Evolutionary conservation across 2,797 vertebrate species (phyloP), one percentile per base, ranked within the genome.

Genomic region (Tangara arthus): DNA sequence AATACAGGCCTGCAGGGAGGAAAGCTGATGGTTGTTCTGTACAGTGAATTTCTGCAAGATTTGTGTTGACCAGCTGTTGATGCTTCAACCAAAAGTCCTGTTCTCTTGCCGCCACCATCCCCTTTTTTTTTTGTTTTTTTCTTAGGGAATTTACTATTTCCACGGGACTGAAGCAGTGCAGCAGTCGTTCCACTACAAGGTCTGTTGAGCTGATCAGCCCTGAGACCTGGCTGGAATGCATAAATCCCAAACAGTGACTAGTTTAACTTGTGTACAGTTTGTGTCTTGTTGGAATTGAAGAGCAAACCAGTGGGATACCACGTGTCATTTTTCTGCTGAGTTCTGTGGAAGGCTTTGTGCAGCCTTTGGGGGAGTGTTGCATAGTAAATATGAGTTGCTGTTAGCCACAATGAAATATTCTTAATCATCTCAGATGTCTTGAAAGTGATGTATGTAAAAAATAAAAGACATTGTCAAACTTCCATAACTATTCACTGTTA

Each of bases 111-210:
- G 12, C 95, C 95, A 90, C 92, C 92, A 86, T 90, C 92, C 92
- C 85, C 63, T 60, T 75, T 79, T 89, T 89, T 91, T 87, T 56
- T 70, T n/a, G 53, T 84, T 82, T 81, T 81, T 73, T 73, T 18
- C 60, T 94, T 95, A 94, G 93, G 87, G 89, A 91, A 93, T 93
- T 79, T 82, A 92, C 80, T 90, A 79, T 96, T 96, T 96, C 91
- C 91, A 90, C 85, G 77, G 85, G 94, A 88, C 85, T 94, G 85
- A 91, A 93, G 93, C 87, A 93, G 85, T 91, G 91, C 89, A 96
- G 91, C 94, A 90, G 89, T 95, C 93, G 82, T 93, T 96, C 92
- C 96, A 94, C 94, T 96, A 92, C 92, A 95, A 96, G 94, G 96
- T 93, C 89, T 86, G 93, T 92, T 90, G 86, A 94, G 95, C 95